phyloP scores from a whole-genome alignment of 2,113 vertebrate genomes.

The Ameiurus melas region DNA sequence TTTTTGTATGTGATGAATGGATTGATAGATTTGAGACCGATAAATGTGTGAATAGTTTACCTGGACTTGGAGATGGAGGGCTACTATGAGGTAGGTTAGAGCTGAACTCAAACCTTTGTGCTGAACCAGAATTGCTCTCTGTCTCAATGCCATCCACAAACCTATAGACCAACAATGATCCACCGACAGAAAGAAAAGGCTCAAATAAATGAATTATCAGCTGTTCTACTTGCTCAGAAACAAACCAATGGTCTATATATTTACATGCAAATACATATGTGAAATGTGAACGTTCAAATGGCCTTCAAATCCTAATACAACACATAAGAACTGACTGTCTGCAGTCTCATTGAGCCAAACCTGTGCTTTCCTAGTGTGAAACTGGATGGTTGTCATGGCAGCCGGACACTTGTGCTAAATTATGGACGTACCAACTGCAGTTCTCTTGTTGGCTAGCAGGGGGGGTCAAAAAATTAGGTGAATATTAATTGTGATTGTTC shows the following conservation, averaged over 20 bases:
- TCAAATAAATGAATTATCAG: too few species aligned
- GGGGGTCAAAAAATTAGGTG: constrained; percentile 23
- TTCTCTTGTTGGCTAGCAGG: constrained; percentile 40
- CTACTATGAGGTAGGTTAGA: constrained; percentile 60
- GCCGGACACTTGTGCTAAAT: constrained; percentile 55
- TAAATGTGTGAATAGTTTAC: constrained; percentile 50
- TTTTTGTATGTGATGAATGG: background rate
- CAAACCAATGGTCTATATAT: background rate
- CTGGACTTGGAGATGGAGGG: constrained; percentile 62
- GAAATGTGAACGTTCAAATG: background rate
- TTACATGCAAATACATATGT: background rate
- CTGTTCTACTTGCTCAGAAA: background rate
- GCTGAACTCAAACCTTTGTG: constrained; percentile 78
- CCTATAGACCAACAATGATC: constrained; percentile 55
- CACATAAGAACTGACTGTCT: background rate
- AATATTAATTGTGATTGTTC: background rate
- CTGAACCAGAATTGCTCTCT: constrained; percentile 64
- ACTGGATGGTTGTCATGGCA: constrained; percentile 66
- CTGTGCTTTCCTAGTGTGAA: constrained; percentile 36
- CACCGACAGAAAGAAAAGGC: background rate
- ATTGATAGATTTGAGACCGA: background rate
- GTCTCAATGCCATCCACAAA: constrained; percentile 81
- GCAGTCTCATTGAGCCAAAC: constrained; percentile 6
- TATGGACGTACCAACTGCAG: constrained; percentile 28
- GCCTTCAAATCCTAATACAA: background rate